These are phyloP conservation scores for Drosophila ogumai DNA, from an alignment of 1,140 invertebrate species.

Conservation along the genomic window DNA sequence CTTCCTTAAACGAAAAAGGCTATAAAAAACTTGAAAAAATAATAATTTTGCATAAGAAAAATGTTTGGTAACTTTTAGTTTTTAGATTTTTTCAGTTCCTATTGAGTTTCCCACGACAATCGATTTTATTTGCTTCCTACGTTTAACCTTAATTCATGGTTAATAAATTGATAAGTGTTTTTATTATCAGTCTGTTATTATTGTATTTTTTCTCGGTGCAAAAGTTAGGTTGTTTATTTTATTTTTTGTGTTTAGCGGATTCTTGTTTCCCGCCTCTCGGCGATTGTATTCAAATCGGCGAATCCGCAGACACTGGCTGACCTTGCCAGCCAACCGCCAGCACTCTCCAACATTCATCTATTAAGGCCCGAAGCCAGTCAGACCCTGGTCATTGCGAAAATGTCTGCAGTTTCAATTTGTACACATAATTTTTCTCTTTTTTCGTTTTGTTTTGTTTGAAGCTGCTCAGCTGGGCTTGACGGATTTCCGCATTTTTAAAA, in stretches of 20 bases:
- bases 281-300: conserved; percentile 77
- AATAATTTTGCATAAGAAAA: neutral
- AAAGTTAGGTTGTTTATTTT: conserved; percentile 26
- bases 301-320: conserved; percentile 60
- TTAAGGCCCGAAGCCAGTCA: conserved; percentile 31
- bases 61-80: neutral
- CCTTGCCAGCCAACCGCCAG: conserved; percentile 55
- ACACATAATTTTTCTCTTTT: conserved; percentile 29
- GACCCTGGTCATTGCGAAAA: conserved; percentile 41
- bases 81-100: no score
- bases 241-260: conserved; percentile 48
- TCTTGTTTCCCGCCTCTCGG: conserved; percentile 48
- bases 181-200: conserved; percentile 6
- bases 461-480: conserved; percentile 64
- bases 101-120: neutral
- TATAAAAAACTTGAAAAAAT: neutral
- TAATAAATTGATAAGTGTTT: conserved; percentile 4
- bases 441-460: conserved; percentile 14
- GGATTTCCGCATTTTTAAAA: conserved; percentile 71
- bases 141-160: neutral
- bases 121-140: conserved; percentile 1
- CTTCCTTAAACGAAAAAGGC: neutral
- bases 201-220: conserved; percentile 21
- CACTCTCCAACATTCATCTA: conserved; percentile 46
- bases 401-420: conserved; percentile 57